phyloP scores from a whole-genome alignment of 2,113 vertebrate species.

The Saguinus midas region DNA sequence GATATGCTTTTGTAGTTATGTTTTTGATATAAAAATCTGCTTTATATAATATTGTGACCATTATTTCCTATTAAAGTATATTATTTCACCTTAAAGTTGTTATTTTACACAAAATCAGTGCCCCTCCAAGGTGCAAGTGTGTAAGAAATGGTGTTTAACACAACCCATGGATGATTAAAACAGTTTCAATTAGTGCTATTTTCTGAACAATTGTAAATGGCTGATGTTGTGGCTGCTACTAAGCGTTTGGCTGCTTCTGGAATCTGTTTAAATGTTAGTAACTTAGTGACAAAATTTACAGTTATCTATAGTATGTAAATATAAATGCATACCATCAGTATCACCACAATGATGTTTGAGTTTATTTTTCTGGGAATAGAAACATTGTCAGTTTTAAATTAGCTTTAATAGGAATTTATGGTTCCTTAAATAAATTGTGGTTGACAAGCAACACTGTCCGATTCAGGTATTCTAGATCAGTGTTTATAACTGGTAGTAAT shows the following conservation, averaged over 20 bases:
- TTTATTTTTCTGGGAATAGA: conserved; percentile 54
- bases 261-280: not conserved
- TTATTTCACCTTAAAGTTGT: not conserved
- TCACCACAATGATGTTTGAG: not conserved
- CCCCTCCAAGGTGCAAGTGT: not conserved
- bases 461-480: conserved; percentile 38
- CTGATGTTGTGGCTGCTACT: not conserved
- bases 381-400: conserved; percentile 58
- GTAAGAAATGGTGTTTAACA: not conserved
- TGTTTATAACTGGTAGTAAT: conserved; percentile 47
- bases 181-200: not conserved
- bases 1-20: not conserved
- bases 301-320: conserved; percentile 9
- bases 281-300: not conserved
- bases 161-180: not conserved
- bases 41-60: not conserved
- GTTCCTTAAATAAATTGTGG: conserved; percentile 42
- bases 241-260: not conserved
- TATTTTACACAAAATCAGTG: not conserved
- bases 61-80: not conserved
- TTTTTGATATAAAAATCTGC: not conserved
- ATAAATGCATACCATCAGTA: not conserved
- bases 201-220: conserved; percentile 13
- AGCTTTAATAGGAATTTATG: conserved; percentile 65
- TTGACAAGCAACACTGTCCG: conserved; percentile 59